Evolutionary conservation across 2,797 vertebrate genomes (phyloP).

Genomic region (Gobionotothen gibberifrons): DNA sequence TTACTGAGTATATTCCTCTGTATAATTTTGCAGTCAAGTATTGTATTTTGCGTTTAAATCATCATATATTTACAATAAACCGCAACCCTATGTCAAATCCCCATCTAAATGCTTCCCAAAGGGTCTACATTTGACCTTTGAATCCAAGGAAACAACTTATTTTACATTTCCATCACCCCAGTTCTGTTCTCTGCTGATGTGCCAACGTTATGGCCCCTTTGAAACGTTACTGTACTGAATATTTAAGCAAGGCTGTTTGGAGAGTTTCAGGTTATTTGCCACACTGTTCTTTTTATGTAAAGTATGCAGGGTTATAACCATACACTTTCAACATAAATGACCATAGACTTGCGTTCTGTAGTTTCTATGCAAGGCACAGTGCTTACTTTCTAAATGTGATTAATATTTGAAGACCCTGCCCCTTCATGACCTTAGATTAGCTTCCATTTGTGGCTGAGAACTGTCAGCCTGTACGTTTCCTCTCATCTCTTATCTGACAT

Average conservation of each 20-base stretch:
- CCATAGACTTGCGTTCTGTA: conserved; percentile 24
- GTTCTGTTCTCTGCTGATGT: neutral
- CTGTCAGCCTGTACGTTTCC: conserved; percentile 43
- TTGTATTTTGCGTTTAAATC: too few species aligned
- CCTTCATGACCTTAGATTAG: conserved; percentile 49
- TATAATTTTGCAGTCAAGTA: too few species aligned
- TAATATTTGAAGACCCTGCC: conserved; percentile 30
- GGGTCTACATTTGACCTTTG: neutral
- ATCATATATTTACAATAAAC: neutral
- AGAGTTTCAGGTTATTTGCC: conserved; percentile 13
- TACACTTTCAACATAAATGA: conserved; percentile 9
- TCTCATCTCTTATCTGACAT: conserved; percentile 60
- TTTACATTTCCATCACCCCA: neutral
- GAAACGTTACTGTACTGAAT: neutral
- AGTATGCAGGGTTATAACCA: conserved; percentile 11
- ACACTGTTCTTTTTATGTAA: conserved; percentile 8
- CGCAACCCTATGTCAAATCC: neutral
- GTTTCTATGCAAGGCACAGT: conserved; percentile 10
- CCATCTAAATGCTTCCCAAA: neutral
- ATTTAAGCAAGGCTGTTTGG: conserved; percentile 2
- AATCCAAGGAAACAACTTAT: neutral
- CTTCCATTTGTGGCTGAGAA: conserved; percentile 40
- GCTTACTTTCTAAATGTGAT: conserved; percentile 14
- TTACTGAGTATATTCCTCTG: too few species aligned
- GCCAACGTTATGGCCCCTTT: conserved; percentile 3